Base-by-base conservation (phyloP, 2,888 invertebrate genomes). In the Aleiodes testaceus region DNA sequence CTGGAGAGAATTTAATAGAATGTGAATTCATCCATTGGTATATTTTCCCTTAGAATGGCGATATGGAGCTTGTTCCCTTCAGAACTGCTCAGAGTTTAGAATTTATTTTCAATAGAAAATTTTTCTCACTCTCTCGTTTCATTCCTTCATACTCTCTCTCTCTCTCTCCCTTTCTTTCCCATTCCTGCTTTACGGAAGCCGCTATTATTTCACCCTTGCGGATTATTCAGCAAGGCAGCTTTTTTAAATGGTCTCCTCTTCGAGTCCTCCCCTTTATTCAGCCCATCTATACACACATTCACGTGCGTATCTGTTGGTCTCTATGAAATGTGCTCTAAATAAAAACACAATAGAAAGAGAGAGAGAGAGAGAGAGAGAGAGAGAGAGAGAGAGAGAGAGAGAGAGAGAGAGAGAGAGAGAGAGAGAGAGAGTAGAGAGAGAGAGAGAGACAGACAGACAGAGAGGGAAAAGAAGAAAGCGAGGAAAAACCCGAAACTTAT, bases 71-170 rank as follows among this genome's bases (percentile, higher is more conserved):
- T 22, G 22, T 52, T 52, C n/a, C 22, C 22, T 52, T 1, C 16
- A 49, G 45, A 55, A 63, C 66, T 72, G 69, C 70, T 72, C 69
- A 66, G 74, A 66, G 66, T 16, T 67, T 36, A 64, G 63, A 74
- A 67, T 67, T 67, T 55, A 69, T 66, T 67, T 74, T 74, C 59
- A 74, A 74, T 72, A 66, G 65, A 44, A 68, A 66, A 47, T 42
- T 36, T 36, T 36, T 9, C 9, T 6, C 36, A 3, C 36, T 12
- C 14, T 30, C 16, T 55, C n/a, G n/a, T 55, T 16, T 55, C 36
- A 50, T n/a, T 18, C 52, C 47, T 36, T 49, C 30, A 59, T 55
- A 59, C 52, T 16, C 52, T 22, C 47, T 26, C 42, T 49, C 50
- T 50, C 44, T 26, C 22, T 22, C 26, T 26, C 44, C 5, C 22